Evolutionary conservation across 2,888 invertebrate species (phyloP).

Genomic region (Osmoderma eremita): DNA sequence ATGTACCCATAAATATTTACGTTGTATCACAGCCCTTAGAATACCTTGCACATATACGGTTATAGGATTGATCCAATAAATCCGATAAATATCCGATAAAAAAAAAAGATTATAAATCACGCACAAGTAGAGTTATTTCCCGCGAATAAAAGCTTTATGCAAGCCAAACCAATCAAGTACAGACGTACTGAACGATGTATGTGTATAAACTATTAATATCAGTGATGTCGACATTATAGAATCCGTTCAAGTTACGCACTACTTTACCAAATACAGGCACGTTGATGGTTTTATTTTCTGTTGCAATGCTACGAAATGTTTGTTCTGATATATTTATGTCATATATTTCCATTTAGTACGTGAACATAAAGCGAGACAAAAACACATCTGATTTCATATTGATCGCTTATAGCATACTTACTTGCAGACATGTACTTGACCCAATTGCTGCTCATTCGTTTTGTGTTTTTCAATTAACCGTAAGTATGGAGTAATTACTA

Average conservation of each 20-base stretch:
- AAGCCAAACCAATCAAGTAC: conserved; percentile 25
- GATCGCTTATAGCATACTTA: conserved; percentile 13
- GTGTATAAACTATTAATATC: conserved; percentile 27
- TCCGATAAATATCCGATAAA: too few relatives aligned
- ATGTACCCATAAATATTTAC: too few relatives aligned
- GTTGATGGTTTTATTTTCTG: conserved; percentile 25
- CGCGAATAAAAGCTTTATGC: too few relatives aligned
- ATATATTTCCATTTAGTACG: conserved; percentile 26
- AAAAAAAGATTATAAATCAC: too few relatives aligned
- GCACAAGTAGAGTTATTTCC: too few relatives aligned
- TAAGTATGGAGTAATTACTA: neutral
- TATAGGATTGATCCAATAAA: too few relatives aligned
- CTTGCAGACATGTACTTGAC: conserved; percentile 24
- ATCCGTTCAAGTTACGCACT: conserved; percentile 27
- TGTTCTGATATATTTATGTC: neutral
- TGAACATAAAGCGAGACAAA: conserved; percentile 24
- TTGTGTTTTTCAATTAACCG: conserved; percentile 1
- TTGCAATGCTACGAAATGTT: conserved; percentile 12
- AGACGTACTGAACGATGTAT: too few relatives aligned
- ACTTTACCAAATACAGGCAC: conserved; percentile 30
- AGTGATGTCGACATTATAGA: conserved; percentile 35
- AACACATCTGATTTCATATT: conserved; percentile 25
- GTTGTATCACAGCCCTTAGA: too few relatives aligned
- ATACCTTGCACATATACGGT: too few relatives aligned
- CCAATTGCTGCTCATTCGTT: conserved; percentile 24